Evolutionary conservation across 2,797 vertebrate genomes (phyloP).

Genomic region (Pelobates cultripes): DNA sequence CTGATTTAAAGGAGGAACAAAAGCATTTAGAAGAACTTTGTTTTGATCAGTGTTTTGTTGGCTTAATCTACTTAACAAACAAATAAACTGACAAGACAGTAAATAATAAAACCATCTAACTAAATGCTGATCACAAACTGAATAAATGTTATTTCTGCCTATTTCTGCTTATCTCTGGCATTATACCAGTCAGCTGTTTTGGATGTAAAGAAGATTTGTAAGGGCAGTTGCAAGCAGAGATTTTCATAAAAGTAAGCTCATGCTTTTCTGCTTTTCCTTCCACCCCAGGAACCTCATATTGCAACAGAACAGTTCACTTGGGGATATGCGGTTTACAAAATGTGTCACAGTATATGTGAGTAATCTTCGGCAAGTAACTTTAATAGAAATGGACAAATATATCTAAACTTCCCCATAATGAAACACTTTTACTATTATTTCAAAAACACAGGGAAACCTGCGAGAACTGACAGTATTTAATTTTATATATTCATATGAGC

Average conservation of each 20-base stretch:
- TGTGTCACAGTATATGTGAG: not conserved
- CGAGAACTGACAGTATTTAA: no score
- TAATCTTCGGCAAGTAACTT: not conserved
- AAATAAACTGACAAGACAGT: not conserved
- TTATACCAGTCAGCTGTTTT: not conserved
- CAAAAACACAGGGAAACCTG: no score
- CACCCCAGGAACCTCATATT: not conserved
- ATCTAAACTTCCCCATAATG: no score
- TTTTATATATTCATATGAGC: no score
- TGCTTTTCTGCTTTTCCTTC: not conserved
- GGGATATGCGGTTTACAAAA: not conserved
- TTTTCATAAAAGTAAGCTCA: not conserved
- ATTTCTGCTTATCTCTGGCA: not conserved
- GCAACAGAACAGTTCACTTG: not conserved
- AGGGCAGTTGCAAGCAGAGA: not conserved
- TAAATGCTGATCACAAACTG: not conserved
- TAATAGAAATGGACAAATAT: not conserved
- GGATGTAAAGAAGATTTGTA: not conserved
- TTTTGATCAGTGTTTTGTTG: not conserved
- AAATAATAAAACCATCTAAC: no score
- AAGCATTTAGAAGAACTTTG: slow-evolving; percentile 2
- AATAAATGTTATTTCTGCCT: not conserved
- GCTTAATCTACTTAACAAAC: not conserved
- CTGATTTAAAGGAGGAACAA: slow-evolving; percentile 3
- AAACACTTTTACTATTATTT: no score